phyloP scores from a whole-genome alignment of 2,113 vertebrate genomes.

The Campylomormyrus numenius region DNA sequence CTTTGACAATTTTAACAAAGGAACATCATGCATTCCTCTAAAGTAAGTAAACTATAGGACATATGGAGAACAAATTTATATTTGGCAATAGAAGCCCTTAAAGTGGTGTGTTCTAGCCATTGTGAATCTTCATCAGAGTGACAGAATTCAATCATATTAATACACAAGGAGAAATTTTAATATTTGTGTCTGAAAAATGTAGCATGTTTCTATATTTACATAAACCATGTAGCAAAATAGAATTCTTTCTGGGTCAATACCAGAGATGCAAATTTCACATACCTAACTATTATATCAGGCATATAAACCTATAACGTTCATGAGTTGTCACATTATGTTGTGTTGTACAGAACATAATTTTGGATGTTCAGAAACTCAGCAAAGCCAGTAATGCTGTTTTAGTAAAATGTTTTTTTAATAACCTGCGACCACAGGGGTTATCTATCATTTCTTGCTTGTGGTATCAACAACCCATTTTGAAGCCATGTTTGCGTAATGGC shows the following conservation, averaged over 20 bases:
- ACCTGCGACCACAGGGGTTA: not conserved
- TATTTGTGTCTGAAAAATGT: not conserved
- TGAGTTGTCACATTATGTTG: not conserved
- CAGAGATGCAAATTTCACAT: not conserved
- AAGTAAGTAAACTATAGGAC: not conserved
- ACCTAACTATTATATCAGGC: not conserved
- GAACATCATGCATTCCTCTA: not conserved
- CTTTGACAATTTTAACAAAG: not conserved
- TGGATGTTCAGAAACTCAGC: not conserved
- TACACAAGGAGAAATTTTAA: not conserved
- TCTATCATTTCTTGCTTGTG: conserved; percentile 4
- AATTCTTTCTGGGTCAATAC: not conserved
- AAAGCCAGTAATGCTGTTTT: conserved; percentile 3
- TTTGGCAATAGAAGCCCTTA: not conserved
- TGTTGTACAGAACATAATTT: not conserved
- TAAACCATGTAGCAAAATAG: not conserved
- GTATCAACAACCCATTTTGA: conserved; percentile 10
- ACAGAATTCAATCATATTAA: not conserved
- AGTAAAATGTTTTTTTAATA: conserved; percentile 1
- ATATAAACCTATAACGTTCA: not conserved
- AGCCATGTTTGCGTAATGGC: conserved; percentile 2
- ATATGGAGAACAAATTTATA: not conserved
- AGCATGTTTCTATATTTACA: not conserved
- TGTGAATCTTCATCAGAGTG: not conserved
- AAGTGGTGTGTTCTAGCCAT: not conserved